Percentiles rank a stretch among this genome's conserved stretches.
These are phyloP conservation scores for Australoheros facetus DNA, from an alignment of 2,797 vertebrate genomes.

Conservation along the genomic window DNA sequence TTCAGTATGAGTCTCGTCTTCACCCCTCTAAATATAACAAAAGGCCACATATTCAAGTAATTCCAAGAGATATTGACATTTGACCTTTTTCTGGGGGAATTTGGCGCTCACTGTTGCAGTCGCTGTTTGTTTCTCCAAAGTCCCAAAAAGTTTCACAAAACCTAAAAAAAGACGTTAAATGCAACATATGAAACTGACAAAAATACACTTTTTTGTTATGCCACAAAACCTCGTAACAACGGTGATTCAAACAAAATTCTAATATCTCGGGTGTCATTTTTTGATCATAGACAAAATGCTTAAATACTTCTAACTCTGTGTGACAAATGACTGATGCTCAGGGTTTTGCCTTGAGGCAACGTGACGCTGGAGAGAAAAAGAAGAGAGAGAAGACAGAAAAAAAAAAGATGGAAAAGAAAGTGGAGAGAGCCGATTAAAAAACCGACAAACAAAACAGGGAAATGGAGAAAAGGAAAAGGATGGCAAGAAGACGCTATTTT, in stretches of 20 bases:
- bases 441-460: neutral
- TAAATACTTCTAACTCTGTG: neutral
- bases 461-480: neutral
- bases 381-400: neutral
- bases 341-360: neutral
- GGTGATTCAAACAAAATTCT: neutral
- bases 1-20: neutral
- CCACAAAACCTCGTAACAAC: neutral
- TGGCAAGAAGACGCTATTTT: neutral
- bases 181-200: neutral
- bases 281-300: neutral
- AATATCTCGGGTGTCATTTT: neutral
- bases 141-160: rapidly evolving
- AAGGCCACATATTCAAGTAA: neutral
- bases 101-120: rapidly evolving
- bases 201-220: neutral
- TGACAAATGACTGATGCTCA: slow-evolving; percentile 19
- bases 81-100: neutral
- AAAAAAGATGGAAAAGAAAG: neutral
- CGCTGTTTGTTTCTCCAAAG: neutral
- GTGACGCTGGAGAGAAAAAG: neutral
- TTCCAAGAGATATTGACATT: neutral
- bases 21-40: neutral
- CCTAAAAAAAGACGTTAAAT: neutral
- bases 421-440: neutral